These are phyloP conservation scores for Aleiodes leptofemur DNA, from an alignment of 2,888 invertebrate species.

Conservation along the genomic window DNA sequence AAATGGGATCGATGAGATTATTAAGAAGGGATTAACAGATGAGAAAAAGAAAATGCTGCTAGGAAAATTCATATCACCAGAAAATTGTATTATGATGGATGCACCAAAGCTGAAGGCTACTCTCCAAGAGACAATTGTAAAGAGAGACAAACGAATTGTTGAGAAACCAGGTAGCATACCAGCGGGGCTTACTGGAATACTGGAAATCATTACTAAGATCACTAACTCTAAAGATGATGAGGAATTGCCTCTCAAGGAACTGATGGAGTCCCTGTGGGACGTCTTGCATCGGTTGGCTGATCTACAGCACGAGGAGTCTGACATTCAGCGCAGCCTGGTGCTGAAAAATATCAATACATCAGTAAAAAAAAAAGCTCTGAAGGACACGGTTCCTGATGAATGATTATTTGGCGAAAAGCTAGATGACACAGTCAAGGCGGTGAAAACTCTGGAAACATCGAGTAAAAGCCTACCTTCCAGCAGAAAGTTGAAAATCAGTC, in stretches of 20 bases:
- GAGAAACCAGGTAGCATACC: slow-evolving; percentile 43
- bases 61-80: slow-evolving; percentile 43
- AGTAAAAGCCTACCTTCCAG: slow-evolving; percentile 25
- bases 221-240: slow-evolving; percentile 6
- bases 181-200: slow-evolving; percentile 37
- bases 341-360: slow-evolving; percentile 48
- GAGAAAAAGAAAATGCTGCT: slow-evolving; percentile 37
- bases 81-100: slow-evolving; percentile 46
- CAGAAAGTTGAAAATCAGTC: not conserved
- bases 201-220: not conserved
- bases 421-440: slow-evolving; percentile 44
- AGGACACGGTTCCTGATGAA: slow-evolving; percentile 32
- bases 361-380: slow-evolving; percentile 41
- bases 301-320: slow-evolving; percentile 51
- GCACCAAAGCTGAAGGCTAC: slow-evolving; percentile 46
- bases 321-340: slow-evolving; percentile 46
- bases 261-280: slow-evolving; percentile 21
- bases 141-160: slow-evolving; percentile 47
- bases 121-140: slow-evolving; percentile 39
- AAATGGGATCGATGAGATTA: slow-evolving; percentile 40
- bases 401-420: slow-evolving; percentile 50
- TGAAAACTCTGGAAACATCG: slow-evolving; percentile 43
- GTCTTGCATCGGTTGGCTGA: slow-evolving; percentile 44
- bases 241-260: not conserved
- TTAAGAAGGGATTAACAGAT: slow-evolving; percentile 46